Conservation (phyloP, 2,888 invertebrate genomes). For the Hemithea aestivaria region DNA sequence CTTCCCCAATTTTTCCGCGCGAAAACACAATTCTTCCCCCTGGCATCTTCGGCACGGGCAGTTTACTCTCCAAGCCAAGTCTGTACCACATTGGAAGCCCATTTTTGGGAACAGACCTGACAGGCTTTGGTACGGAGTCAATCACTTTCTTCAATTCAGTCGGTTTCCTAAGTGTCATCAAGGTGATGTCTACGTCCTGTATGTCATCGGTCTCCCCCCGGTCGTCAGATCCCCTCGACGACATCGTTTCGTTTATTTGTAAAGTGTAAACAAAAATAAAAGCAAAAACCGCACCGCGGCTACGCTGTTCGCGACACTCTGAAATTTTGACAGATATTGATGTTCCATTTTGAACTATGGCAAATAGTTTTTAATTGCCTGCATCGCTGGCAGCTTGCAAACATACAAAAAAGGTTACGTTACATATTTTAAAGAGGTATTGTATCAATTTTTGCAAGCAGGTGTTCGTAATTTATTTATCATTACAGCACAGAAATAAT, state of each 20-base stretch:
- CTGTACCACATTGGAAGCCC: constrained; percentile 75
- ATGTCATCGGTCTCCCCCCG: constrained; percentile 41
- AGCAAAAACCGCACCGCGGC: constrained; percentile 32
- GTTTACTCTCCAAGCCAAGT: constrained; percentile 72
- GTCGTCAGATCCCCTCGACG: constrained; percentile 35
- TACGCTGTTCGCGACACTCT: constrained; percentile 31
- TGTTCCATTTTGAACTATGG: constrained; percentile 37
- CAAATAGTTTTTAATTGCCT: constrained; percentile 21
- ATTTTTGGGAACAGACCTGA: constrained; percentile 66
- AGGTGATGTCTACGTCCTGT: constrained; percentile 49
- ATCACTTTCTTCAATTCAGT: constrained; percentile 69
- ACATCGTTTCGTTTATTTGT: constrained; percentile 37
- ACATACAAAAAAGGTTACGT: constrained; percentile 3
- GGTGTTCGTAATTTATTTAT: too few relatives aligned
- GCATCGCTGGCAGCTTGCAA: not conserved
- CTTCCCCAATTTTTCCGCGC: constrained; percentile 74
- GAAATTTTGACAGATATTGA: constrained; percentile 45
- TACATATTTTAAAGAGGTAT: constrained; percentile 2
- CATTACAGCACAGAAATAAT: too few relatives aligned
- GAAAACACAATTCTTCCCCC: constrained; percentile 68
- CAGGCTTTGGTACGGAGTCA: constrained; percentile 67
- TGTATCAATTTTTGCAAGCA: not conserved
- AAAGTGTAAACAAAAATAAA: constrained; percentile 31
- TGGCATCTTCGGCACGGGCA: constrained; percentile 76
- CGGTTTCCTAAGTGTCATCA: constrained; percentile 67